These are phyloP conservation scores for Enteromius radiatus DNA, from an alignment of 2,797 vertebrate species.

Conservation along the genomic window DNA sequence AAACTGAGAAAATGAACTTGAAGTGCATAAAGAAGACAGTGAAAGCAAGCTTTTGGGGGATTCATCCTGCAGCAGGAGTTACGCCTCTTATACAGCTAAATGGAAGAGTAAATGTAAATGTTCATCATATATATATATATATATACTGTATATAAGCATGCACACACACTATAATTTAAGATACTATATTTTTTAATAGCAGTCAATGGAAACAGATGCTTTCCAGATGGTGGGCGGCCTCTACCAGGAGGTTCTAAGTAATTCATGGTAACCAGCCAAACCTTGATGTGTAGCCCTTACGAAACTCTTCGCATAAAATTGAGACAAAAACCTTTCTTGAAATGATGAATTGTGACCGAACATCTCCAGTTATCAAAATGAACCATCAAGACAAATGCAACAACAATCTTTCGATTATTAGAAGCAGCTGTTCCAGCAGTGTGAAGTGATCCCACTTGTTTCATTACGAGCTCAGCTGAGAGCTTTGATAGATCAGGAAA, in stretches of 20 bases:
- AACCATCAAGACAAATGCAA: constrained; percentile 10
- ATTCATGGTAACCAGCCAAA: constrained; percentile 24
- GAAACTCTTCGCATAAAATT: constrained; percentile 10
- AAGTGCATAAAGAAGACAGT: too few relatives aligned
- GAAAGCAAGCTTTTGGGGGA: too few relatives aligned
- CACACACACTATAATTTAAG: background rate
- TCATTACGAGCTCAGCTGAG: constrained; percentile 18
- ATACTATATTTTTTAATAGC: background rate
- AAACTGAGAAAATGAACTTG: too few relatives aligned
- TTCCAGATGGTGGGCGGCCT: constrained; percentile 12
- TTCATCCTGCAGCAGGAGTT: too few relatives aligned
- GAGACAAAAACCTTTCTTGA: constrained; percentile 15
- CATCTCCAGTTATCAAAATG: constrained; percentile 11
- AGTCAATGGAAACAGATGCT: constrained; percentile 6
- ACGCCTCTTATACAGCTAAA: too few relatives aligned
- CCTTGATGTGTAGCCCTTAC: constrained; percentile 28
- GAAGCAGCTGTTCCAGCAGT: constrained; percentile 25
- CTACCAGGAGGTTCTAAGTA: background rate
- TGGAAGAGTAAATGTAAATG: too few relatives aligned
- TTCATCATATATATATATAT: too few relatives aligned
- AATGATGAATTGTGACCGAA: constrained; percentile 2
- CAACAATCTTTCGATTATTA: constrained; percentile 25
- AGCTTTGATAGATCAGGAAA: constrained; percentile 29
- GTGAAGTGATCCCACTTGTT: constrained; percentile 34
- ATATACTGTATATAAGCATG: too few relatives aligned